phyloP scores from a whole-genome alignment of 2,797 vertebrate species.

The Sebastes diploproa region DNA sequence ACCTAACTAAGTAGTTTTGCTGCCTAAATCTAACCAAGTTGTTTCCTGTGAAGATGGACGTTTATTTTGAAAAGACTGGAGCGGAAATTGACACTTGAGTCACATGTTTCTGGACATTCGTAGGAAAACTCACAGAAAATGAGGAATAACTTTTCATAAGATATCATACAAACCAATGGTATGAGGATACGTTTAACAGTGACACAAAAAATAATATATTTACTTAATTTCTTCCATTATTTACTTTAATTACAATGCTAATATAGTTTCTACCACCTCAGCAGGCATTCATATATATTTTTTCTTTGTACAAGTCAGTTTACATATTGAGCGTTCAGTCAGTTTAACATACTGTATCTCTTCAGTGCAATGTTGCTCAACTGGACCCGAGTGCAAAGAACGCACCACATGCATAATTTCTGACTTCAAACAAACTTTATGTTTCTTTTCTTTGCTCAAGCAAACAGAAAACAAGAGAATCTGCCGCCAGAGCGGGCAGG shows the following conservation, averaged over 20 bases:
- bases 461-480: not conserved
- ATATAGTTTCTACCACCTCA: not conserved
- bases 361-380: not conserved
- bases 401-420: not conserved
- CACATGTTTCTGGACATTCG: too few relatives aligned
- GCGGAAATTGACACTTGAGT: too few relatives aligned
- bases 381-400: not conserved
- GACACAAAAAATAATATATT: not conserved
- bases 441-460: not conserved
- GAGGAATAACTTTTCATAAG: too few relatives aligned
- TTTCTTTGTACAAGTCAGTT: not conserved
- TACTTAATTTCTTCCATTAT: not conserved
- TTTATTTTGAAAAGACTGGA: too few relatives aligned
- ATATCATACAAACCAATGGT: too few relatives aligned
- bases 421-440: not conserved
- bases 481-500: not conserved
- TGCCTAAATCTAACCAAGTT: too few relatives aligned
- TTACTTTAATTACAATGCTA: not conserved
- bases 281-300: not conserved
- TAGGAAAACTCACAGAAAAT: too few relatives aligned
- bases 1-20: too few relatives aligned
- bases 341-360: not conserved
- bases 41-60: too few relatives aligned
- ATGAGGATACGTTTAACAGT: not conserved
- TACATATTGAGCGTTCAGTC: not conserved